These are phyloP conservation scores for Balanococcus diminutus DNA, from an alignment of 2,888 invertebrate genomes.

Conservation along the genomic window DNA sequence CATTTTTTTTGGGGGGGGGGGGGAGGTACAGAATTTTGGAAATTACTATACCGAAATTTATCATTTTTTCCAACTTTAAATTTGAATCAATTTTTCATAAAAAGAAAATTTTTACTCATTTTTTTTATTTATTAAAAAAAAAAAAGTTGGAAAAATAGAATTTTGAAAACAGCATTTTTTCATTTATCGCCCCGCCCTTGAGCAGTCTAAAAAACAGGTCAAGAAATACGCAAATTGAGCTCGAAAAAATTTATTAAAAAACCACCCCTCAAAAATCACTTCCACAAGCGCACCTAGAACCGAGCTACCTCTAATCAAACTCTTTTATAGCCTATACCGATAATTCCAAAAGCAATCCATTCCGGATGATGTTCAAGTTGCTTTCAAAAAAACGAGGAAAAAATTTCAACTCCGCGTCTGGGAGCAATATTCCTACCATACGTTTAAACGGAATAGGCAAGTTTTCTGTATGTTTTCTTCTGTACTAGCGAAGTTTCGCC, in stretches of 20 bases:
- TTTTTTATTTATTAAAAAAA: too few relatives aligned
- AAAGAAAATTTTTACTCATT: too few relatives aligned
- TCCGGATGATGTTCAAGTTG: not conserved
- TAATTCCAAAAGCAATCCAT: not conserved
- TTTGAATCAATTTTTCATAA: too few relatives aligned
- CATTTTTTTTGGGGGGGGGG: too few relatives aligned
- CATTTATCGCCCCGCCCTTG: too few relatives aligned
- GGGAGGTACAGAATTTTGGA: too few relatives aligned
- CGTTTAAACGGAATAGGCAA: conserved; percentile 22
- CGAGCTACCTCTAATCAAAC: not conserved
- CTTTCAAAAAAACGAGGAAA: conserved; percentile 11
- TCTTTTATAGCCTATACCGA: not conserved
- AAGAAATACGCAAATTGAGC: not conserved
- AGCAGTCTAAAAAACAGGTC: too few relatives aligned
- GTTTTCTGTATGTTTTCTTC: conserved; percentile 43
- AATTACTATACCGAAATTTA: too few relatives aligned
- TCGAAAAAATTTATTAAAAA: too few relatives aligned
- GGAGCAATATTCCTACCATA: conserved; percentile 19
- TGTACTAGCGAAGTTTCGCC: conserved; percentile 18
- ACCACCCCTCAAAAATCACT: not conserved
- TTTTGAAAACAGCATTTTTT: not conserved
- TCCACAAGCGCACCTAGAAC: not conserved
- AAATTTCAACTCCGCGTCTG: conserved; percentile 3
- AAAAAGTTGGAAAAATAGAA: too few relatives aligned
- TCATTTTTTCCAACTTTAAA: too few relatives aligned